Percentiles rank a stretch among this genome's conserved stretches.
Evolutionary conservation across 2,888 invertebrate genomes (phyloP).

Genomic region (Microctonus brassicae): DNA sequence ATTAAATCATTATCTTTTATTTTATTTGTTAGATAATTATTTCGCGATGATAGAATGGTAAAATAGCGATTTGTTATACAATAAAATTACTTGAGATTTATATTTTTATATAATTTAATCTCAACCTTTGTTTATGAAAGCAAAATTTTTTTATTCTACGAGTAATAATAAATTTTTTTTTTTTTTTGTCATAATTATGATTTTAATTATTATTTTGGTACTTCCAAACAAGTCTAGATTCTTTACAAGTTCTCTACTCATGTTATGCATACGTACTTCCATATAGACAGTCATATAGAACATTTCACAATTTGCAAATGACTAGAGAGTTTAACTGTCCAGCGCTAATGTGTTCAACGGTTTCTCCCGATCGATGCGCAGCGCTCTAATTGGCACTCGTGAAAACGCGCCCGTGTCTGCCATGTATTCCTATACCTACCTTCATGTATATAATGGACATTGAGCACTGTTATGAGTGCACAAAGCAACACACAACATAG

Average conservation of each 20-base stretch:
- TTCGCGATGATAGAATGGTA: neutral
- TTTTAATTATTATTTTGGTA: neutral
- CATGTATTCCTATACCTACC: neutral
- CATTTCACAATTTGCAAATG: constrained; percentile 51
- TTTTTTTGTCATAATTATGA: neutral
- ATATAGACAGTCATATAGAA: no score
- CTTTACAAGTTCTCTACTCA: neutral
- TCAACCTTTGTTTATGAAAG: neutral
- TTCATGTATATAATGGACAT: constrained; percentile 1
- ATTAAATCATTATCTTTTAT: neutral
- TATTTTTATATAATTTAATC: constrained; percentile 24
- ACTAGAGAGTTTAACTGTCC: constrained; percentile 51
- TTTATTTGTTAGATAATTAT: neutral
- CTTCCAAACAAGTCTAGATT: neutral
- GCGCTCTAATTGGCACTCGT: constrained; percentile 58
- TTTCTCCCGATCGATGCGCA: constrained; percentile 58
- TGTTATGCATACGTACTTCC: neutral
- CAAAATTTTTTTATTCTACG: constrained; percentile 21
- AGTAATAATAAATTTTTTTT: neutral
- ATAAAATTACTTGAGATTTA: constrained; percentile 20
- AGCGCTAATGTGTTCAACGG: constrained; percentile 54
- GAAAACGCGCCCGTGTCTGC: constrained; percentile 48
- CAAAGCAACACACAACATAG: neutral
- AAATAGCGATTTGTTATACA: constrained; percentile 13
- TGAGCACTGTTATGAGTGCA: neutral